Base-by-base conservation (phyloP, 2,113 vertebrate species). In the Hystrix cristata region DNA sequence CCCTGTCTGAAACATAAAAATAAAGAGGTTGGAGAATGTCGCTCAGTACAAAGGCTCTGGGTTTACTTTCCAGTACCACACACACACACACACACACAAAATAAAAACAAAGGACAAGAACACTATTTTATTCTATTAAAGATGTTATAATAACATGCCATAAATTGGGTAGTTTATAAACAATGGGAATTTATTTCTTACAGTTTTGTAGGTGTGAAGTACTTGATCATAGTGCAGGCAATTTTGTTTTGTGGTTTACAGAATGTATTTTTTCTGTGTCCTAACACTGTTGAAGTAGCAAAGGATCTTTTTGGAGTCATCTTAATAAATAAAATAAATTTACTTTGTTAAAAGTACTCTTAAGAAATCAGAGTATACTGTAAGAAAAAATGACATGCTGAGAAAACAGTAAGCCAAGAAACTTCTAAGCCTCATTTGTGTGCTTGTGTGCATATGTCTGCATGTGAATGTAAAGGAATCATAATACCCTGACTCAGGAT, bases 371-470 rank as follows among this genome's bases (percentile, higher is more conserved):
- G 21, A 94, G 51, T 31, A 64, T 46, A 60, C 13, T 1, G 86
- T 6, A 60, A 81, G 21, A 90, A 92, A 92, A 5, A 38, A 4
- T 14, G 8, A 31, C 31, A 2, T 18, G 19, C 12, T 43, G 76
- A 72, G 31, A 7, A 88, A 53, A n/a, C 0, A 59, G 0, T 14
- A 57, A 90, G 12, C 51, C 11, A 21, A 4, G 27, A n/a, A 53
- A 9, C 5, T 53, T 51, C 7, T 13, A 7, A 21, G 43, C 4
- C 19, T 11, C 16, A 0, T 13, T 5, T 29, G 34, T 62, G 14
- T 31, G 18, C 12, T 5, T 67, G 12, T 31, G 62, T 18, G n/a
- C 7, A 0, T 1, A 25, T 65, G n/a, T 27, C 60, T 87, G 38
- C 46, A 8, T 79, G 7, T 48, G 34, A 31, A 27, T 48, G 55